A percentile compares a stretch with the other conserved stretches of the same genome.
Evolutionary conservation across 2,113 vertebrate species (phyloP).

Genomic region (Brachyhypopomus gauderio): DNA sequence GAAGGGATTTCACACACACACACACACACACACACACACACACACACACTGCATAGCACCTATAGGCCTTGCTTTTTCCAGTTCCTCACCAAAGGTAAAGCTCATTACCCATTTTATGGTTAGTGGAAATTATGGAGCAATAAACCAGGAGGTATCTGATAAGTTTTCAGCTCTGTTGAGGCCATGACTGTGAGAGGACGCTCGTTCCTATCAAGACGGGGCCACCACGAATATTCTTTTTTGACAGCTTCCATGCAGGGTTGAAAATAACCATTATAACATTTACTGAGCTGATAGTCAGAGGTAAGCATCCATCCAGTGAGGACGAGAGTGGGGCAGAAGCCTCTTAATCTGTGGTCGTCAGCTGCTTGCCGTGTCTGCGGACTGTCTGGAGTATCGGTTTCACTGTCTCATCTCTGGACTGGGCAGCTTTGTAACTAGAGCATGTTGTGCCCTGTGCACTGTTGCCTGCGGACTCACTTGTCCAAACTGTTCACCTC

Average conservation of each 20-base stretch:
- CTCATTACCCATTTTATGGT: conserved; percentile 46
- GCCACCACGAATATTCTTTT: not conserved
- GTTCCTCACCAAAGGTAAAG: conserved; percentile 26
- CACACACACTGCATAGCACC: not conserved
- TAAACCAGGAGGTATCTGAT: conserved; percentile 43
- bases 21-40: conserved; percentile 41
- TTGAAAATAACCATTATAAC: conserved; percentile 1
- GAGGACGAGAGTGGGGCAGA: conserved; percentile 2
- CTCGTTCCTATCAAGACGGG: conserved; percentile 14
- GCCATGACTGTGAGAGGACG: conserved; percentile 20
- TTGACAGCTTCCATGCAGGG: not conserved
- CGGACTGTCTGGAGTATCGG: conserved; percentile 39
- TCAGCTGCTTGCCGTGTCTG: conserved; percentile 39
- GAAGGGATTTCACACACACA: conserved; percentile 63
- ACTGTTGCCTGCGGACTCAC: conserved; percentile 46
- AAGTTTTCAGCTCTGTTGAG: conserved; percentile 28
- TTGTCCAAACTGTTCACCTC: conserved; percentile 54
- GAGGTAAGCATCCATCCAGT: conserved; percentile 7
- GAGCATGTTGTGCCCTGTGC: conserved; percentile 26
- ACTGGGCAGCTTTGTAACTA: conserved; percentile 47
- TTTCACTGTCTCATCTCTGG: conserved; percentile 36
- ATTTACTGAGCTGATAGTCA: conserved; percentile 12
- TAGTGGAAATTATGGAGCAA: conserved; percentile 43
- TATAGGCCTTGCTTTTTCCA: conserved; percentile 18
- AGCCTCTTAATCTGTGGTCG: conserved; percentile 3